These are phyloP conservation scores for Protobothrops flavoviridis DNA, from an alignment of 2,113 vertebrate species.

Conservation along the genomic window DNA sequence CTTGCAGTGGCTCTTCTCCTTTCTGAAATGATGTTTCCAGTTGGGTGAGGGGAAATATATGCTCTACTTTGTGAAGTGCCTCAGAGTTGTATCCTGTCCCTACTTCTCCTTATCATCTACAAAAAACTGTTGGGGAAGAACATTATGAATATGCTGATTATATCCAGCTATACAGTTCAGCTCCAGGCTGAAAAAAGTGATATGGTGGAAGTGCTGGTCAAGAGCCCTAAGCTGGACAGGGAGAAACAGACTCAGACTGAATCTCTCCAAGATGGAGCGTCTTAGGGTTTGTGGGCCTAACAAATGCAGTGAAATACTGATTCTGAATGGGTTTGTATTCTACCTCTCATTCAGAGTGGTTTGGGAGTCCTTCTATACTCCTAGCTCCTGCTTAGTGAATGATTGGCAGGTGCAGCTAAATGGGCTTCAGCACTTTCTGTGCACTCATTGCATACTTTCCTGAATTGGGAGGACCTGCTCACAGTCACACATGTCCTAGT, in stretches of 20 bases:
- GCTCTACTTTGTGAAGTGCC: background rate
- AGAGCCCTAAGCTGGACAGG: background rate
- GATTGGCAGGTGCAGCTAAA: background rate
- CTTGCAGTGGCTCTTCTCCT: background rate
- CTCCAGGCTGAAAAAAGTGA: background rate
- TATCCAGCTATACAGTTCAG: background rate
- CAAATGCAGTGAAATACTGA: background rate
- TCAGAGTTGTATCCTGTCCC: background rate
- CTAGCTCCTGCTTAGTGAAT: background rate
- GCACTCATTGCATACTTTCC: background rate
- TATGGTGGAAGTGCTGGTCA: background rate
- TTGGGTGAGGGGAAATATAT: background rate
- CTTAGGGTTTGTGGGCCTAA: background rate
- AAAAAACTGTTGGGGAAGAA: background rate
- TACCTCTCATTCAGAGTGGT: background rate
- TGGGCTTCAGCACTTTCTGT: background rate
- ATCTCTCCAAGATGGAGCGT: background rate
- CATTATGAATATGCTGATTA: background rate
- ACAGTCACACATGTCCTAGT: background rate
- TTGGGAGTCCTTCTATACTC: background rate
- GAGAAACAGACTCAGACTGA: background rate
- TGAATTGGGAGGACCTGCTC: background rate
- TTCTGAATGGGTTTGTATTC: background rate
- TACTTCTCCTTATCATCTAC: background rate
- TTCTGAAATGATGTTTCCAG: background rate